Evolutionary conservation across 2,888 invertebrate species (phyloP), one percentile per base, ranked within the genome.

Genomic region (Papilio demoleus): DNA sequence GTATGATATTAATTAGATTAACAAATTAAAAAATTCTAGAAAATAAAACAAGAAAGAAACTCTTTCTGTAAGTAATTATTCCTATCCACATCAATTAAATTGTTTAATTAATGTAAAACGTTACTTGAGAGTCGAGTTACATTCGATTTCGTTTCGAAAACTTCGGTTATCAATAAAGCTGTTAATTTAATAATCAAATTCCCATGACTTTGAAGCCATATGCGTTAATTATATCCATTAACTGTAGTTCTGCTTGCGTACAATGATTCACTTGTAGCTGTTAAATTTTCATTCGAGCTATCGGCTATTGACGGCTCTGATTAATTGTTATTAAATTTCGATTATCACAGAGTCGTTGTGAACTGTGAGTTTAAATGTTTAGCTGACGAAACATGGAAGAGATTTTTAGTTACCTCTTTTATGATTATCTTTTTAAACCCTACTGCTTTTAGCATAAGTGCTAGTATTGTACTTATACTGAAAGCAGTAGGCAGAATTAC

Each of bases 121-220:
- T 31, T 3, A 31, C 31, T 31, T n/a, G 8, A 31, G 27, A 56
- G n/a, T 8, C n/a, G 8, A 27, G 27, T 53, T 27, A 2, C n/a
- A 53, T 53, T 53, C 27, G 53, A 53, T 53, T 27, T 31, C 31
- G 53, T 24, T 56, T 56, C 17, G 27, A 38, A 59, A 14, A 40
- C 14, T 60, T 60, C 22, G 9, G 5, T 60, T 60, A 60, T 60
- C 60, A n/a, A 22, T 22, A 38, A 38, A 24, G 60, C 24, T 50
- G 19, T 34, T 65, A 38, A 27, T 58, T 42, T 9, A 58, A 45
- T 65, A 58, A 65, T 58, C 64, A 40, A 53, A 64, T 64, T 64
- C 64, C 64, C 65, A 66, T 66, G 65, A 34, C 45, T 59, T 65
- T 45, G 4, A 45, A 66, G 34, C 59, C 47, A 66, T 65, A 42